Evolutionary conservation across 2,113 vertebrate genomes (phyloP).

Genomic region (Oceanodroma tethys): DNA sequence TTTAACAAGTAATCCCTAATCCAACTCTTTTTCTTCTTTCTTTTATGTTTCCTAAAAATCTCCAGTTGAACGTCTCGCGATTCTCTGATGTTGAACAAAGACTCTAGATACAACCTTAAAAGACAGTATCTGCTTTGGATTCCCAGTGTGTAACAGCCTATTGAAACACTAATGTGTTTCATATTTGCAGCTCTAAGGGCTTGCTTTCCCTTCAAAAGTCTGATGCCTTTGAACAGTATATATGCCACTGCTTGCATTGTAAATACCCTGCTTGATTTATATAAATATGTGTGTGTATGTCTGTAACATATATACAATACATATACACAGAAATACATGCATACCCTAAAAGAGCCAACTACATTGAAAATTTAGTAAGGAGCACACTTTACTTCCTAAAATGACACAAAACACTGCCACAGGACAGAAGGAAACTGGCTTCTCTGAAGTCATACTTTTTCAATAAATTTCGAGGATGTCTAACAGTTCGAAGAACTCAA

Average conservation of each 20-base stretch:
- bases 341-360: background rate
- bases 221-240: background rate
- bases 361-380: background rate
- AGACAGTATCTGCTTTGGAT: background rate
- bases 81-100: background rate
- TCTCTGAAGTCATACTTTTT: background rate
- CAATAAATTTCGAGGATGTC: background rate
- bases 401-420: background rate
- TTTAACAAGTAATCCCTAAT: background rate
- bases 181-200: background rate
- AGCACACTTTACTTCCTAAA: background rate
- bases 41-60: background rate
- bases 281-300: background rate
- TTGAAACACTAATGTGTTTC: background rate
- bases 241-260: background rate
- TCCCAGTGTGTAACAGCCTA: background rate
- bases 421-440: background rate
- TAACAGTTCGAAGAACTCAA: background rate
- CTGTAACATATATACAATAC: background rate
- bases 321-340: background rate
- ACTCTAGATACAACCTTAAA: background rate
- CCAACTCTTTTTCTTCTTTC: background rate
- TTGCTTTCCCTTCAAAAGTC: background rate
- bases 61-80: background rate
- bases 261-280: background rate